These are phyloP conservation scores for Trinectes maculatus DNA, from an alignment of 2,113 vertebrate species.

Conservation along the genomic window DNA sequence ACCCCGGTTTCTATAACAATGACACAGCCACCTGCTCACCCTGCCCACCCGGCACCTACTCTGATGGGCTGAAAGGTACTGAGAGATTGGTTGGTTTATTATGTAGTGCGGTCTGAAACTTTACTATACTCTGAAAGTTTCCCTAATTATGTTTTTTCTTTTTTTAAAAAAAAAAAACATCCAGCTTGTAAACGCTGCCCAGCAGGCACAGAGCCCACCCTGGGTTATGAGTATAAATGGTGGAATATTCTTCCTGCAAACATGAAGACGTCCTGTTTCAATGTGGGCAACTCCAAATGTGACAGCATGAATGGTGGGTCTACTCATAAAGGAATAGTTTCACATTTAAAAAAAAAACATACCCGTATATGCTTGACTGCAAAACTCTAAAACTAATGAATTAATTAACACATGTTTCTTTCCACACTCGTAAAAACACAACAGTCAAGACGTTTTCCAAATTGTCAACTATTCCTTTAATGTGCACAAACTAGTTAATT, in stretches of 20 bases:
- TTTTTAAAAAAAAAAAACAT: too few relatives aligned
- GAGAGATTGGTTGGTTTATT: background rate
- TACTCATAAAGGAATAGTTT: too few relatives aligned
- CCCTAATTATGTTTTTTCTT: background rate
- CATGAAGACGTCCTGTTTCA: slow-evolving; percentile 98
- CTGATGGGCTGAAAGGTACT: slow-evolving; percentile 89
- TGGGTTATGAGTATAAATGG: slow-evolving; percentile 97
- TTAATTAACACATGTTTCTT: too few relatives aligned
- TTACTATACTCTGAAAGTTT: background rate
- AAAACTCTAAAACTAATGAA: too few relatives aligned
- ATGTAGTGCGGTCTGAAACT: rapidly evolving
- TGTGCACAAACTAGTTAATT: background rate
- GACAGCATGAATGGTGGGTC: slow-evolving; percentile 94
- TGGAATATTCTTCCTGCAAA: slow-evolving; percentile 94
- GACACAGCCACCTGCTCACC: slow-evolving; percentile 90
- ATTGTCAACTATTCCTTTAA: background rate
- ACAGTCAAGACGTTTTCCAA: too few relatives aligned
- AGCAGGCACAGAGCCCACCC: slow-evolving; percentile 91
- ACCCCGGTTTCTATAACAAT: slow-evolving; percentile 96
- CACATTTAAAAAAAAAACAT: too few relatives aligned
- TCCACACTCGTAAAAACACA: too few relatives aligned
- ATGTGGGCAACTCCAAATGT: slow-evolving; percentile 95
- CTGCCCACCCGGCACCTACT: slow-evolving; percentile 89
- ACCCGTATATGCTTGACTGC: too few relatives aligned
- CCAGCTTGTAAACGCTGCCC: slow-evolving; percentile 90